Evolutionary conservation across 2,888 invertebrate species (phyloP).

Genomic region (Aplocera efformata): DNA sequence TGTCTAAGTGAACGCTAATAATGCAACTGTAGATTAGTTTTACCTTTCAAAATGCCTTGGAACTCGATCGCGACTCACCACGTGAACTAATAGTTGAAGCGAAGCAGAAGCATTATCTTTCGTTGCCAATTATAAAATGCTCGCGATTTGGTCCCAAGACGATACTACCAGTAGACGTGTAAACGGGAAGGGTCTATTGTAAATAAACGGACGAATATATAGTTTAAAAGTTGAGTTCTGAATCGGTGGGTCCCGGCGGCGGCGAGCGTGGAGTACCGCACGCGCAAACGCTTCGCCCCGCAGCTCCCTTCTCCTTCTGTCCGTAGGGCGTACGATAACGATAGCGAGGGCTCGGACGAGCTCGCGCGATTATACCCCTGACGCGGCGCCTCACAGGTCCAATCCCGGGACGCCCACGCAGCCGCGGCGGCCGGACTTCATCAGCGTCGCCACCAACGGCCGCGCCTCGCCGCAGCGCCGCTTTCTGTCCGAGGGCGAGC

Average conservation of each 20-base stretch:
- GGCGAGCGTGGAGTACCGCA: constrained; percentile 52
- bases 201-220: constrained; percentile 29
- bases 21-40: constrained; percentile 26
- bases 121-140: too few relatives aligned
- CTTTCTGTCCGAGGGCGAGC: constrained; percentile 91
- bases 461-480: constrained; percentile 86
- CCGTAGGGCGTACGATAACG: constrained; percentile 80
- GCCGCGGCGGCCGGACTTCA: constrained; percentile 93
- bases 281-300: constrained; percentile 76
- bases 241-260: constrained; percentile 45
- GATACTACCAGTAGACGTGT: constrained; percentile 29
- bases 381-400: constrained; percentile 85
- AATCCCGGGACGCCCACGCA: constrained; percentile 96
- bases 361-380: constrained; percentile 79
- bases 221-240: constrained; percentile 8
- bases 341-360: constrained; percentile 78
- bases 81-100: background rate
- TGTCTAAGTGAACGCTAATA: constrained; percentile 9
- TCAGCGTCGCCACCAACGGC: constrained; percentile 84
- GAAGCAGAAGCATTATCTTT: too few relatives aligned
- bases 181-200: constrained; percentile 30
- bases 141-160: background rate
- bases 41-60: constrained; percentile 27
- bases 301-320: constrained; percentile 79
- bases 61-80: constrained; percentile 1